A percentile compares a stretch with the other conserved stretches of the same genome.
phyloP scores from a whole-genome alignment of 2,888 invertebrate species.

The Gnatocerus cornutus region DNA sequence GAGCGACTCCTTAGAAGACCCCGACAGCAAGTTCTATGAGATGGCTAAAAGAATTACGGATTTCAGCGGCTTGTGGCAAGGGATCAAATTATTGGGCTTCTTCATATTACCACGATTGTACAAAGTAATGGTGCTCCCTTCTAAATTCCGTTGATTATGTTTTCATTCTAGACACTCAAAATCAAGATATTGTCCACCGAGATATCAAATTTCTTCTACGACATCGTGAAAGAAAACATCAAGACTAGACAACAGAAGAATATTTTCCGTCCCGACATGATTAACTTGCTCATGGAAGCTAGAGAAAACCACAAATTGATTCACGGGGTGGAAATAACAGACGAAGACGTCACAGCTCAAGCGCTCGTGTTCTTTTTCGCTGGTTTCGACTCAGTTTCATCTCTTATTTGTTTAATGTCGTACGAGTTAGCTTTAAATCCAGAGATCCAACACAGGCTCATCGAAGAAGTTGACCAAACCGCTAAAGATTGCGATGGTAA shows the following conservation, averaged over 20 bases:
- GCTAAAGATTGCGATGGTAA: constrained; percentile 55
- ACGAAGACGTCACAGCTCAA: constrained; percentile 75
- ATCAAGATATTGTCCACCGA: constrained; percentile 16
- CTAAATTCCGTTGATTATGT: no score
- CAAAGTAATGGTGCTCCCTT: no score
- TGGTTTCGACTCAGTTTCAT: constrained; percentile 71
- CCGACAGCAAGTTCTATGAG: constrained; percentile 73
- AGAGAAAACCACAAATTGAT: neutral
- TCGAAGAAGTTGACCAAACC: constrained; percentile 62
- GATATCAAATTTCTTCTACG: constrained; percentile 54
- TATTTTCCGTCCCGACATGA: constrained; percentile 68
- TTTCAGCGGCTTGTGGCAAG: constrained; percentile 52
- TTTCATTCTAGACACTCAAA: neutral
- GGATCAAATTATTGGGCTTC: constrained; percentile 43
- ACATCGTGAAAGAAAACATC: constrained; percentile 65
- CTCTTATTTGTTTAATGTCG: constrained; percentile 71
- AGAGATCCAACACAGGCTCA: constrained; percentile 68
- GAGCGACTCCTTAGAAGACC: constrained; percentile 73
- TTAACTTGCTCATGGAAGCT: constrained; percentile 69
- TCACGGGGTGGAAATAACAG: constrained; percentile 53
- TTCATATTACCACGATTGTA: constrained; percentile 3
- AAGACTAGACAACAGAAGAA: constrained; percentile 60
- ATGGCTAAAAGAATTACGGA: constrained; percentile 72
- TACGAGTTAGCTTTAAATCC: constrained; percentile 76
- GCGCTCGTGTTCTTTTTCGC: constrained; percentile 72